Base-by-base conservation (phyloP, 1,140 invertebrate species). In the Ooceraea biroi region DNA sequence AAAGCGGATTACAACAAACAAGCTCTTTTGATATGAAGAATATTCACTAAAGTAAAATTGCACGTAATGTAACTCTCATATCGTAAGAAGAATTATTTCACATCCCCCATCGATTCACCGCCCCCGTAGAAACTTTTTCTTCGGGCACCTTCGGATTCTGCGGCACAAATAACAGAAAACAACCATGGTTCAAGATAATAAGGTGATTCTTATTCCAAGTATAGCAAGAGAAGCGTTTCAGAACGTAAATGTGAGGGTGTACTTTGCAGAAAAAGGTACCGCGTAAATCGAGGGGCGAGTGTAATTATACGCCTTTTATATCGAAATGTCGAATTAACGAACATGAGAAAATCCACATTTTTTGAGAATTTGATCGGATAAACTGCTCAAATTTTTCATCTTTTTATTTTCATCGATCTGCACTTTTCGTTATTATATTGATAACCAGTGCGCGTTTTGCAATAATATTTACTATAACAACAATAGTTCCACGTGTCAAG, bases 251-350 rank as follows among this genome's bases (percentile, higher is more conserved):
- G 30, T 55, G 11, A 68, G 41, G 36, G 36, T 5, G 30, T 27
- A 22, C n/a, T 17, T 41, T 14, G n/a, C 30, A 30, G 3, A 36
- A 50, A 65, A 63, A 61, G n/a, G 12, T 25, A 22, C 12, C 8
- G 10, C 2, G 4, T 65, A 65, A 30, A 65, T 48, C 27, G n/a
- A 76, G 44, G 3, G 44, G 48, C 17, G 36, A 76, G 7, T 50
- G 50, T 41, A 78, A 68, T 55, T 68, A 68, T 10, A 17, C 11
- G 25, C 17, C 46, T 55, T 44, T 78, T 41, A 77, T 78, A 66
- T 36, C 8, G 36, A 44, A 65, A 77, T 76, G 27, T 77, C 12
- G 27, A 30, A 36, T 52, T 36, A 36, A 48, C 17, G 44, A 30
- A 12, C 19, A 12, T n/a, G n/a, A n/a, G n/a, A n/a, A 8, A n/a